phyloP scores from a whole-genome alignment of 2,797 vertebrate species.

The Gallinago nigripennis region DNA sequence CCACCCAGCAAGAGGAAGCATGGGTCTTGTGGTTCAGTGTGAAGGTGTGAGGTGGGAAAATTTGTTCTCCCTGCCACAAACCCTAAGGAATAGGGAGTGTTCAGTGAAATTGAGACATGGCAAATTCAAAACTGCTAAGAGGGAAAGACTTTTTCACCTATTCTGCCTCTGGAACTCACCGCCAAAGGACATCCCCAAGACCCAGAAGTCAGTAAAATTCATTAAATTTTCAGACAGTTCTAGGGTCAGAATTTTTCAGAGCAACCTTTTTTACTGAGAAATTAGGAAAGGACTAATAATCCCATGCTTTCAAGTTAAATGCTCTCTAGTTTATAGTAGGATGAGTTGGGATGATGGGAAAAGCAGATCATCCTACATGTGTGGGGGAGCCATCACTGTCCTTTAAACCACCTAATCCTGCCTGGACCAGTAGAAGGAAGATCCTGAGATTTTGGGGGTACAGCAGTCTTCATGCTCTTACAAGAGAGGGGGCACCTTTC shows the following conservation, averaged over 20 bases:
- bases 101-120: background rate
- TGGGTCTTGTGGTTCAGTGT: accelerated
- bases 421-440: background rate
- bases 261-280: background rate
- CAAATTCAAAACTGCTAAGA: background rate
- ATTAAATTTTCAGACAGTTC: background rate
- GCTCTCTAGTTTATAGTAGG: background rate
- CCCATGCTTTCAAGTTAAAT: background rate
- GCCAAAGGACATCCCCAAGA: background rate
- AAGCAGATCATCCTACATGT: background rate
- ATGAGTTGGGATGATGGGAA: background rate
- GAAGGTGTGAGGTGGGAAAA: background rate
- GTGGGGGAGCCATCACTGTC: background rate
- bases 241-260: background rate
- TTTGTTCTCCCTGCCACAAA: background rate
- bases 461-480: background rate
- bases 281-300: background rate
- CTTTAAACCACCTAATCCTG: background rate
- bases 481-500: background rate
- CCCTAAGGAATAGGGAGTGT: background rate
- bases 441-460: background rate
- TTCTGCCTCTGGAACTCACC: background rate
- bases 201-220: background rate
- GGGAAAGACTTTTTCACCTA: background rate
- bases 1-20: background rate